Evolutionary conservation across 2,888 invertebrate genomes (phyloP), one percentile per base, ranked within the genome.

Genomic region (Mystacides longicornis): DNA sequence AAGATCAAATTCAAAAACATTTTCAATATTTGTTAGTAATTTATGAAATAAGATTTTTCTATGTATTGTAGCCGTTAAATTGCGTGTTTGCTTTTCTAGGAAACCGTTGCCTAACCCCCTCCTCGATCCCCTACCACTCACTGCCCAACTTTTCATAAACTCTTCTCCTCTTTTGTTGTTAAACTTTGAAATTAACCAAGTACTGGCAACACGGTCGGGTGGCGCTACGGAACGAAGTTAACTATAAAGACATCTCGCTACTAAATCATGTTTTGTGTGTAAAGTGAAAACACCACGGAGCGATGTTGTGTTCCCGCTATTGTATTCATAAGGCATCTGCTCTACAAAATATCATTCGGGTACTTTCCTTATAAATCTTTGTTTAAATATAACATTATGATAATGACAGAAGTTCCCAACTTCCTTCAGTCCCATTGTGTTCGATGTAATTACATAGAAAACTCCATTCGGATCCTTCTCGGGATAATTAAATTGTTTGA

Each of bases 131-230:
- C 37, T 37, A 14, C 3, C 37, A 37, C 48, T 21, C 11, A 5
- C 18, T 18, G 21, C 22, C 52, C 31, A 23, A 46, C 21, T 43
- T 43, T 52, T 27, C 23, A 18, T 45, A 52, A 16, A 52, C 46
- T 46, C 43, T 45, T 45, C 52, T 45, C 46, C 14, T 20, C 19
- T 52, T 45, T 52, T 52, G 46, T 52, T 52, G 23, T 23, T n/a
- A 52, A 52, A 46, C 52, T 52, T 52, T 27, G 23, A 52, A 52
- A 52, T 52, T 46, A 46, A 43, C 43, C 52, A 18, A 43, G 27
- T 18, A 37, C n/a, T n/a, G 37, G n/a, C n/a, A n/a, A n/a, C n/a
- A n/a, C n/a, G n/a, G n/a, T n/a, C n/a, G n/a, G n/a, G n/a, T n/a
- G n/a, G n/a, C n/a, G n/a, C n/a, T 37, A 37, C 23, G 14, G 46